These are phyloP conservation scores for Xiphias gladius DNA, from an alignment of 2,113 vertebrate genomes.

Conservation along the genomic window DNA sequence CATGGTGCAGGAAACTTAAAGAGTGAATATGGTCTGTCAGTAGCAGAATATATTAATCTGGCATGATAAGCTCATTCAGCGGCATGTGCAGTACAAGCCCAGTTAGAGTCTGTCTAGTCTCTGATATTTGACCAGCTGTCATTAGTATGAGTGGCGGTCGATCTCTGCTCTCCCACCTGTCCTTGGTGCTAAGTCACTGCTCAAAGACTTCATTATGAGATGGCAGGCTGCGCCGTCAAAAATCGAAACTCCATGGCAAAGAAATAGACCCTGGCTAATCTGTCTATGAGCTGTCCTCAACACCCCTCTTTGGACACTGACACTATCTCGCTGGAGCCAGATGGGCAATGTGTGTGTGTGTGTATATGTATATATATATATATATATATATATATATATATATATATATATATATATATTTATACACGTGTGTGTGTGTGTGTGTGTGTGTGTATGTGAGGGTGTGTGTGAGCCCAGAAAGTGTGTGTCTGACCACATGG, in stretches of 20 bases:
- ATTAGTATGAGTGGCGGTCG: constrained; percentile 55
- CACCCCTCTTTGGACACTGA: constrained; percentile 23
- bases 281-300: constrained; percentile 55
- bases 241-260: constrained; percentile 63
- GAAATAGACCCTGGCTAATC: constrained; percentile 67
- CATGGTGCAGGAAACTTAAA: background rate
- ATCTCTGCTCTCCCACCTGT: constrained; percentile 52
- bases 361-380: background rate
- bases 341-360: constrained; percentile 1
- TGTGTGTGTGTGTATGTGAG: background rate
- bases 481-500: constrained; percentile 39
- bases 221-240: constrained; percentile 51
- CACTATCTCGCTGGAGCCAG: constrained; percentile 52
- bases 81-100: constrained; percentile 19
- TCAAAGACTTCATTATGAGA: constrained; percentile 72
- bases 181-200: constrained; percentile 67
- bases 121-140: constrained; percentile 46
- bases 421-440: background rate
- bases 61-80: constrained; percentile 4
- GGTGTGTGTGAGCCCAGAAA: background rate
- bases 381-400: too few relatives aligned
- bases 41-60: background rate
- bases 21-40: constrained; percentile 15
- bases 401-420: too few relatives aligned
- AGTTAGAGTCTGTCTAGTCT: constrained; percentile 12